Evolutionary conservation across 2,113 vertebrate species (phyloP).

Genomic region (Anser cygnoides): DNA sequence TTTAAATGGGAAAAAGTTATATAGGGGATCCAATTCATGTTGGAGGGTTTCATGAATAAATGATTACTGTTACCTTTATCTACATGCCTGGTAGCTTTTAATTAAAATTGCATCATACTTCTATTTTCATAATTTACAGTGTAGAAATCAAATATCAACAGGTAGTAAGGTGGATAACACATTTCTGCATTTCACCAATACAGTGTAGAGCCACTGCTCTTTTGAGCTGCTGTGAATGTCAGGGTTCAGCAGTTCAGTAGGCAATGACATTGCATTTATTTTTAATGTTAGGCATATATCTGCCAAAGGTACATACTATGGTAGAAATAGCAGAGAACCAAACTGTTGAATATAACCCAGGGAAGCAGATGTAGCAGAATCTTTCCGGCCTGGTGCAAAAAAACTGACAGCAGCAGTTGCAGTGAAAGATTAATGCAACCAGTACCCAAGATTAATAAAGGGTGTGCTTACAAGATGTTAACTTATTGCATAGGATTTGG

Average conservation of each 20-base stretch:
- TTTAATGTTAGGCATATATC: neutral
- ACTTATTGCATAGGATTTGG: neutral
- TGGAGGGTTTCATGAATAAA: neutral
- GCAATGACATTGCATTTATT: neutral
- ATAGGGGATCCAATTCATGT: neutral
- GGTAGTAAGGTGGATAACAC: neutral
- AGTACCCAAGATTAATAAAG: neutral
- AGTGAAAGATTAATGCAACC: neutral
- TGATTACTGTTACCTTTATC: neutral
- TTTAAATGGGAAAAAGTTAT: neutral
- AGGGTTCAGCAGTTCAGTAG: slow-evolving; percentile 20
- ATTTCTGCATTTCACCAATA: neutral
- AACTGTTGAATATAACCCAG: rapidly evolving
- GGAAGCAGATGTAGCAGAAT: neutral
- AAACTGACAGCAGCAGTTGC: neutral
- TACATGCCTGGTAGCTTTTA: neutral
- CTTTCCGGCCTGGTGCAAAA: neutral
- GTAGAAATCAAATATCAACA: neutral
- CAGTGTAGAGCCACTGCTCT: neutral
- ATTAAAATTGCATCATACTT: neutral
- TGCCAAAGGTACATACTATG: neutral
- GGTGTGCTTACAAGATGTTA: rapidly evolving
- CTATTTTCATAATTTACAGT: neutral
- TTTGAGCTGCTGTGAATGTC: neutral
- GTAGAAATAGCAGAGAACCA: neutral